phyloP scores from a whole-genome alignment of 2,797 vertebrate genomes.

The Notolepis coatsorum region DNA sequence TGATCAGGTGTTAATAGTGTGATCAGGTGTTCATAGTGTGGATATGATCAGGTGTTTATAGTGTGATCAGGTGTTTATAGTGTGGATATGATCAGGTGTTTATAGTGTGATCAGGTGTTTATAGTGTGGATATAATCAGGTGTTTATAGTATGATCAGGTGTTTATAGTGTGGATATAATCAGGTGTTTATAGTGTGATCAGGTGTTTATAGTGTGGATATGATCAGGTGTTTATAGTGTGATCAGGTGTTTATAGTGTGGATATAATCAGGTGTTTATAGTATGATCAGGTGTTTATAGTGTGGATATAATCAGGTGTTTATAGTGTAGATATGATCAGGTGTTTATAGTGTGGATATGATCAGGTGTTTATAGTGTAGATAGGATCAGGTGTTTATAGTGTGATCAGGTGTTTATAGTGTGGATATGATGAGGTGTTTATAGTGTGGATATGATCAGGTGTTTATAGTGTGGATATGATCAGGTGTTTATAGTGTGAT shows the following conservation, averaged over 20 bases:
- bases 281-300: too few species aligned
- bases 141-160: too few species aligned
- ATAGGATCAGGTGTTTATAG: too few species aligned
- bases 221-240: too few species aligned
- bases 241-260: background rate
- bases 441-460: background rate
- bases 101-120: background rate
- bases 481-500: background rate
- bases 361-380: background rate
- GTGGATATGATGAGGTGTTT: slow-evolving; percentile 62
- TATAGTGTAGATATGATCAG: slow-evolving; percentile 22
- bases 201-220: background rate
- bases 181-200: background rate
- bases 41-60: background rate
- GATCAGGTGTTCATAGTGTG: background rate
- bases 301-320: background rate
- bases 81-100: too few species aligned
- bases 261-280: too few species aligned
- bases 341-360: slow-evolving; percentile 28
- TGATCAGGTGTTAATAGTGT: background rate
- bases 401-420: too few species aligned
- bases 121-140: background rate
- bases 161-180: too few species aligned
- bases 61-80: background rate
- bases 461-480: too few species aligned